Evolutionary conservation across 2,113 vertebrate species (phyloP).

Genomic region (Callorhinus ursinus): DNA sequence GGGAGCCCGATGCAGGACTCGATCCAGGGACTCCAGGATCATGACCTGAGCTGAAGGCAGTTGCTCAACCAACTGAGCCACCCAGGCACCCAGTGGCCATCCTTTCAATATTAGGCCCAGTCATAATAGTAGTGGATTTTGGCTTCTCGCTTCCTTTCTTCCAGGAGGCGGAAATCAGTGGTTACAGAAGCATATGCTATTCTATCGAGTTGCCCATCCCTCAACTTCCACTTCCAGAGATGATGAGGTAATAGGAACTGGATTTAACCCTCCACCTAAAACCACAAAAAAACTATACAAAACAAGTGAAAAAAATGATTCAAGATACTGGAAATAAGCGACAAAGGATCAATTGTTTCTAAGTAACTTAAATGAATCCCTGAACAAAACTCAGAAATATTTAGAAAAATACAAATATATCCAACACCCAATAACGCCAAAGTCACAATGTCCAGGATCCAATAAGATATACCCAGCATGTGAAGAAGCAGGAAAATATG

Average conservation of each 20-base stretch:
- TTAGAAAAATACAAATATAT: not conserved
- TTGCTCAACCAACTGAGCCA: too few species aligned
- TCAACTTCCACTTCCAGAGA: not conserved
- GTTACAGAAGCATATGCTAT: not conserved
- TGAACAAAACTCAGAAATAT: not conserved
- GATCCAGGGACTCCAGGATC: too few species aligned
- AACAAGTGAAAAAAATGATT: not conserved
- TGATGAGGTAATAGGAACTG: not conserved
- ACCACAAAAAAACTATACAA: not conserved
- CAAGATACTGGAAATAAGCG: not conserved
- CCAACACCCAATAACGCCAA: not conserved
- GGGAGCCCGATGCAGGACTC: too few species aligned
- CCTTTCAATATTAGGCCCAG: not conserved
- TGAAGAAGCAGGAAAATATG: not conserved
- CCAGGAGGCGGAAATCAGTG: not conserved
- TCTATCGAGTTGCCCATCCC: not conserved
- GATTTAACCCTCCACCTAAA: not conserved
- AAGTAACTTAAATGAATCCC: constrained; percentile 4
- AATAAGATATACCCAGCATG: not conserved
- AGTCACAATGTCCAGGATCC: not conserved
- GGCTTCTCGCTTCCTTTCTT: not conserved
- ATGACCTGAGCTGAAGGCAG: too few species aligned
- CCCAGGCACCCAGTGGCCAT: not conserved
- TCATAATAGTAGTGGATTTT: not conserved
- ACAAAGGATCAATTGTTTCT: not conserved